Base-by-base conservation (phyloP, 92 coral and sea anemone genomes). In the Parazoanthus swiftii region DNA sequence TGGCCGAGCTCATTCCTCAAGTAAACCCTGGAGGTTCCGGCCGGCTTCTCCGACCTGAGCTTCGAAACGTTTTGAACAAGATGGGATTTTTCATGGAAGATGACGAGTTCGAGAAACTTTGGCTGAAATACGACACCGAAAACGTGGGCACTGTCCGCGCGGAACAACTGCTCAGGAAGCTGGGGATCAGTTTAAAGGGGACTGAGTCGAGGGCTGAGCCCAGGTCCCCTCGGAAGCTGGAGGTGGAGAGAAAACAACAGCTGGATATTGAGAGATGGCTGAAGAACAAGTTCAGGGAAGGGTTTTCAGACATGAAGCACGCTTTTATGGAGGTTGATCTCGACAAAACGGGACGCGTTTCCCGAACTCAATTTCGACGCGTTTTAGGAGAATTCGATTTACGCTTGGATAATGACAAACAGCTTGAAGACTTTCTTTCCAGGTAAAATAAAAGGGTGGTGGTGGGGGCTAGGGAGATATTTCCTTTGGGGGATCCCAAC, bases 31-130 rank as follows among this genome's bases (percentile, higher is more conserved):
- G 99, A 1, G 99, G 98, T 6, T 91, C 95, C 18, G 99, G 99
- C 25, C 92, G 99, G 9, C 93, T 97, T 65, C 95, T 97, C 15
- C 93, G 92, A 42, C 99, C 99, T 7, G 99, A 97, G 86, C 89
- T 97, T 48, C 96, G 96, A 36, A 95, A 97, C 83, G 98, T 94
- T n/a, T 90, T 97, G 67, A 95, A 94, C 89, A 96, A 97, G 80
- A 93, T 95, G 93, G 99, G 99, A 1, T 97, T 95, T 81, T 93
- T 90, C 89, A 97, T 97, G 99, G 99, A 97, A 38, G 98, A 97
- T 42, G 93, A 92, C 35, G 99, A 97, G 85, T 97, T 92, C 39
- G 99, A 97, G 75, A 97, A 97, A 90, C 96, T 97, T n/a, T 97
- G 99, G 99, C 92, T 84, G 63, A 97, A 97, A 88, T 97, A 97